phyloP scores from a whole-genome alignment of 2,888 invertebrate genomes.

The Sesamia inferens region DNA sequence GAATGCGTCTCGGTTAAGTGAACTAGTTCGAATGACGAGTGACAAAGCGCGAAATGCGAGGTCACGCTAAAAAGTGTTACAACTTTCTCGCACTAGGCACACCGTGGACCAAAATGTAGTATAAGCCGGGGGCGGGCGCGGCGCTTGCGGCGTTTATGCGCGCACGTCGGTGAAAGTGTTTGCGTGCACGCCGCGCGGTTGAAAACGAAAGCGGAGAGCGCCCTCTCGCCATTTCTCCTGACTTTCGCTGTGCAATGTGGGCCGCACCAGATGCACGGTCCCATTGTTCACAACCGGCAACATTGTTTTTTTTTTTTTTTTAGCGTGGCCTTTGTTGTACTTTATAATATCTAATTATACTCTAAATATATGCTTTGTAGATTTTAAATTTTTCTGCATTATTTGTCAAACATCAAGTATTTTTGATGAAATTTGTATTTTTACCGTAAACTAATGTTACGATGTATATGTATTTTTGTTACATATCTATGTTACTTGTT shows the following conservation, averaged over 20 bases:
- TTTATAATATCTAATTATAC: slow-evolving; percentile 4
- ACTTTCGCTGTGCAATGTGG: slow-evolving; percentile 89
- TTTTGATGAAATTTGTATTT: not conserved
- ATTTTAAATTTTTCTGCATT: not conserved
- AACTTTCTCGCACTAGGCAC: slow-evolving; percentile 87
- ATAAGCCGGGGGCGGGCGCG: slow-evolving; percentile 79
- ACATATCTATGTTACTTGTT: slow-evolving; percentile 16
- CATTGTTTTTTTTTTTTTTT: slow-evolving; percentile 69
- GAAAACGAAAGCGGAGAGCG: slow-evolving; percentile 90
- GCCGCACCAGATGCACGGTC: slow-evolving; percentile 86
- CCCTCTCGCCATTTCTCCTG: slow-evolving; percentile 90
- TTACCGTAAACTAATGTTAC: not conserved
- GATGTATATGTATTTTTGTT: not conserved
- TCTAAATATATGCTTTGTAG: not conserved
- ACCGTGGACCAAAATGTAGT: slow-evolving; percentile 80
- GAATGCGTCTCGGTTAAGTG: slow-evolving; percentile 79
- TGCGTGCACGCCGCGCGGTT: slow-evolving; percentile 83
- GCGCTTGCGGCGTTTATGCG: slow-evolving; percentile 83
- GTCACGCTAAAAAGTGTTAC: slow-evolving; percentile 89
- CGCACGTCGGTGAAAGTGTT: slow-evolving; percentile 88
- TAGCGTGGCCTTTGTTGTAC: slow-evolving; percentile 34
- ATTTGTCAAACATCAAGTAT: not conserved
- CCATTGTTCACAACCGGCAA: slow-evolving; percentile 81
- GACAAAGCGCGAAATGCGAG: slow-evolving; percentile 88
- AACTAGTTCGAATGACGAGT: slow-evolving; percentile 87